Evolutionary conservation across 2,113 vertebrate species (phyloP).

Genomic region (Pungitius pungitius): DNA sequence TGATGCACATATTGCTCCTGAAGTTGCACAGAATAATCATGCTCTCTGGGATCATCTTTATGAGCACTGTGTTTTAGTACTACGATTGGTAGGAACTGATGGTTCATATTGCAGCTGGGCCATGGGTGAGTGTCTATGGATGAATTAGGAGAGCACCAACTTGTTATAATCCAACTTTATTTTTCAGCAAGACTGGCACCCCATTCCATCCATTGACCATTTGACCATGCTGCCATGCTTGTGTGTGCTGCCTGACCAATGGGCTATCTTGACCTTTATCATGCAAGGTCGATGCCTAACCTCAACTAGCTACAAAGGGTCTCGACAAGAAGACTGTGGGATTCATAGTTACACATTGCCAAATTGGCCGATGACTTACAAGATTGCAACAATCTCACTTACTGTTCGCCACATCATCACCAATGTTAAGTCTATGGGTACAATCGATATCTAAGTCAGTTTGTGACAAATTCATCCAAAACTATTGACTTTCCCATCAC

Average conservation of each 20-base stretch:
- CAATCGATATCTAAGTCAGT: no score
- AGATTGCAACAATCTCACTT: not conserved
- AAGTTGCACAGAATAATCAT: not conserved
- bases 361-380: not conserved
- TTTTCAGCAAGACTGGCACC: no score
- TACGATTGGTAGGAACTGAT: not conserved
- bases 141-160: not conserved
- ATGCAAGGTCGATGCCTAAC: not conserved
- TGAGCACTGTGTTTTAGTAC: not conserved
- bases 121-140: not conserved
- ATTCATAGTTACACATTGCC: not conserved
- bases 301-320: not conserved
- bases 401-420: not conserved
- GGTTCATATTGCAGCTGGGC: not conserved
- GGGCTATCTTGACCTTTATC: not conserved
- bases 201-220: no score
- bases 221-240: no score
- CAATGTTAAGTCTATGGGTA: not conserved
- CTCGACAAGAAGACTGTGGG: not conserved
- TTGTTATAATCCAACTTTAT: no score
- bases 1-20: not conserved
- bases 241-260: not conserved
- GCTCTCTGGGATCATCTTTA: not conserved
- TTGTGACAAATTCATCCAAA: not conserved
- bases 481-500: not conserved